These are phyloP conservation scores for Echinarachnius parma DNA, from an alignment of 53 echinoderm and acorn worm species.

Conservation along the genomic window DNA sequence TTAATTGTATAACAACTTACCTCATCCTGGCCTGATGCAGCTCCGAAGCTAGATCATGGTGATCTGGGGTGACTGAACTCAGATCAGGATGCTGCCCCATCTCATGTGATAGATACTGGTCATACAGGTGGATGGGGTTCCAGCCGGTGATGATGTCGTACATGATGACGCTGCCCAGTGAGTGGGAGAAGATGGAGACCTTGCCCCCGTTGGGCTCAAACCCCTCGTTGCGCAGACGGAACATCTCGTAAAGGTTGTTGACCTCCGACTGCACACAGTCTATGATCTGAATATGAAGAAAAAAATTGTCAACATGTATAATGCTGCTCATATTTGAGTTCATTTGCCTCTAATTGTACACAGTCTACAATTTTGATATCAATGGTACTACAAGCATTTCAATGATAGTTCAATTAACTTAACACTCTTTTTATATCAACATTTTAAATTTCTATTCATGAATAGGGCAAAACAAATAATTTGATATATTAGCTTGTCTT, in stretches of 20 bases:
- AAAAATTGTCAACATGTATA: too few species aligned
- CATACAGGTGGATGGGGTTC: constrained; percentile 99
- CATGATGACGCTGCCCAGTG: constrained; percentile 89
- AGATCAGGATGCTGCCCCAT: constrained; percentile 86
- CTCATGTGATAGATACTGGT: constrained; percentile 92
- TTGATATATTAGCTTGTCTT: too few species aligned
- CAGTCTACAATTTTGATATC: too few species aligned
- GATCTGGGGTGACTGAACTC: constrained; percentile 58
- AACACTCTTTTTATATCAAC: too few species aligned
- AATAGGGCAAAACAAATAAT: too few species aligned
- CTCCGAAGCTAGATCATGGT: constrained; percentile 74
- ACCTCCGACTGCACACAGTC: constrained; percentile 80
- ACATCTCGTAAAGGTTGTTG: constrained; percentile 72
- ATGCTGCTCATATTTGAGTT: too few species aligned
- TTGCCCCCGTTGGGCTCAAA: constrained; percentile 95
- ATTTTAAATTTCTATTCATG: too few species aligned
- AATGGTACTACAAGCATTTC: too few species aligned
- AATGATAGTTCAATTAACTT: too few species aligned
- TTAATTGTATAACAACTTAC: too few species aligned
- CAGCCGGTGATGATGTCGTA: constrained; percentile 98
- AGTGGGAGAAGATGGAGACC: constrained; percentile 93
- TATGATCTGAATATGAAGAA: constrained; percentile 63
- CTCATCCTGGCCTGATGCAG: constrained; percentile 76
- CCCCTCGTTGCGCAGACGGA: constrained; percentile 84
- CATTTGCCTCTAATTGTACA: too few species aligned